Evolutionary conservation across 2,113 vertebrate species (phyloP).

Genomic region (rabbit (Oryctolagus cuniculus)): DNA sequence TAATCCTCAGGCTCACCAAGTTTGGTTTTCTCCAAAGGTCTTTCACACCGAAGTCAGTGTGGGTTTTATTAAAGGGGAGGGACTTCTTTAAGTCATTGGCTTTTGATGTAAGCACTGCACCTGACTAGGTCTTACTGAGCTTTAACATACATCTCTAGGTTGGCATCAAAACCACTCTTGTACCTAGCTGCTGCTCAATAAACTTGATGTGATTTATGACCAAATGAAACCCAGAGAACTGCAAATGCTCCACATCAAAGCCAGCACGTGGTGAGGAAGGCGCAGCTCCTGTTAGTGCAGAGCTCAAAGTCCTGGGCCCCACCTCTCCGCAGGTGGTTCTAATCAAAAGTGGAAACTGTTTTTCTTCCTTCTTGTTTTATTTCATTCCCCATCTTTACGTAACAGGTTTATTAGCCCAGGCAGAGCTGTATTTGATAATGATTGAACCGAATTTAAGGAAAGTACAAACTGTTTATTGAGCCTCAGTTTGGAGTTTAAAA

Average conservation of each 20-base stretch:
- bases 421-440: background rate
- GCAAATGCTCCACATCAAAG: background rate
- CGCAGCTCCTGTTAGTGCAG: background rate
- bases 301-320: background rate
- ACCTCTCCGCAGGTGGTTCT: background rate
- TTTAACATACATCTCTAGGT: background rate
- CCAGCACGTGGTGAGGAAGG: background rate
- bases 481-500: slow-evolving; percentile 65
- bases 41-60: background rate
- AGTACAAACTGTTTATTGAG: slow-evolving; percentile 59
- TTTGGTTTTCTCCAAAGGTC: background rate
- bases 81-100: background rate
- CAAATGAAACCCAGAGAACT: background rate
- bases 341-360: slow-evolving; percentile 48
- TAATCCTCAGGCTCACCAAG: background rate
- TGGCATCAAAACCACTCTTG: background rate
- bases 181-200: background rate
- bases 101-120: background rate
- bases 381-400: background rate
- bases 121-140: background rate
- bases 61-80: background rate
- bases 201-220: background rate
- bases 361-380: slow-evolving; percentile 46
- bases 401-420: slow-evolving; percentile 50
- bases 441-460: slow-evolving; percentile 71